Evolutionary conservation across 1,140 invertebrate species (phyloP).

Genomic region (Papilio polyxenes): DNA sequence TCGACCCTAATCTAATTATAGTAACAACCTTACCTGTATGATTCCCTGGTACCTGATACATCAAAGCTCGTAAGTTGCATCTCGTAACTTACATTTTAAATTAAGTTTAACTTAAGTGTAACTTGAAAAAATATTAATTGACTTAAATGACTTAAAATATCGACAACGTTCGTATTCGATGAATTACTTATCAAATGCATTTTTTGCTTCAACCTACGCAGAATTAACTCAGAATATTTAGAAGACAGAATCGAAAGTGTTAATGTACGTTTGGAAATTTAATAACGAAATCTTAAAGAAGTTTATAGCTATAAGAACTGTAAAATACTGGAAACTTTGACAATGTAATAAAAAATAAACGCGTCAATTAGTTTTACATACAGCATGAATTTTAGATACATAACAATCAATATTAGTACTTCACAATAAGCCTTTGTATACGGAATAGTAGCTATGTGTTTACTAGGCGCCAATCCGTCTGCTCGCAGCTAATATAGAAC

Average conservation of each 20-base stretch:
- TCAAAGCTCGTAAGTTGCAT: conserved; percentile 36
- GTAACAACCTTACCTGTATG: conserved; percentile 52
- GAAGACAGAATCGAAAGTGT: too few relatives aligned
- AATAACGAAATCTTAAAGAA: too few relatives aligned
- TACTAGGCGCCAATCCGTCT: conserved; percentile 61
- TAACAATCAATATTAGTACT: not conserved
- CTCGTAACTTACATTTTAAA: not conserved
- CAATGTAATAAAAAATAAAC: not conserved
- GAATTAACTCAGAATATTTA: too few relatives aligned
- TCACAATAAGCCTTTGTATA: not conserved
- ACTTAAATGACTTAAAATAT: too few relatives aligned
- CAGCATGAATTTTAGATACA: not conserved
- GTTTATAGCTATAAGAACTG: too few relatives aligned
- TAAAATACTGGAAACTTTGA: too few relatives aligned
- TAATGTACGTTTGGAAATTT: too few relatives aligned
- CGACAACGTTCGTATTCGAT: too few relatives aligned
- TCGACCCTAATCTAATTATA: conserved; percentile 67
- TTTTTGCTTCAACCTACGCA: too few relatives aligned
- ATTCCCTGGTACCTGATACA: conserved; percentile 20
- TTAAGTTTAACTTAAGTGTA: not conserved
- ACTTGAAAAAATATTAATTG: too few relatives aligned
- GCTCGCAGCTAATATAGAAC: conserved; percentile 23
- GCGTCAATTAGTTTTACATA: not conserved
- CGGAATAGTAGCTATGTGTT: conserved; percentile 40
- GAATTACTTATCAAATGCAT: too few relatives aligned